These are phyloP conservation scores for Ifrita kowaldi DNA, from an alignment of 2,113 vertebrate genomes.

Conservation along the genomic window DNA sequence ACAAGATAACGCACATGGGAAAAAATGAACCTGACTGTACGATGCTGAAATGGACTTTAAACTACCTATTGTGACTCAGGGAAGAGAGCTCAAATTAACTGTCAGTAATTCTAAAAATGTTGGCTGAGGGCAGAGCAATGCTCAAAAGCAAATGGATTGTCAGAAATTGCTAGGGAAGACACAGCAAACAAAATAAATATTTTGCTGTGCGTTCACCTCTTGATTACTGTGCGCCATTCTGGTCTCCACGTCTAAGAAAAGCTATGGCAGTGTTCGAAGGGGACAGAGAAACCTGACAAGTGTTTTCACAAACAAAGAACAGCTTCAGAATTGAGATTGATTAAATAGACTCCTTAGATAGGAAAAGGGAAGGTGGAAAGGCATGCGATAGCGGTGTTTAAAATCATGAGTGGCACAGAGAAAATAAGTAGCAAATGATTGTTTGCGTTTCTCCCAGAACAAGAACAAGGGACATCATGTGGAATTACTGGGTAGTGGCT, in stretches of 20 bases:
- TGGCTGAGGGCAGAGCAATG: not conserved
- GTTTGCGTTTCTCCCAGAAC: not conserved
- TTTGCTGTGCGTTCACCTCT: constrained; percentile 17
- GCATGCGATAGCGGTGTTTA: not conserved
- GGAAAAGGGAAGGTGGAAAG: not conserved
- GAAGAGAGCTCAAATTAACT: not conserved
- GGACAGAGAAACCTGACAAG: not conserved
- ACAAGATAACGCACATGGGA: not conserved
- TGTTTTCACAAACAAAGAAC: not conserved
- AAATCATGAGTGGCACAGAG: constrained; percentile 38
- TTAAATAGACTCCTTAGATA: not conserved
- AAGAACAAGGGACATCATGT: not conserved
- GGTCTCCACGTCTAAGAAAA: not conserved
- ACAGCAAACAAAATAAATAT: constrained; percentile 11
- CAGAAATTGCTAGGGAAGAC: constrained; percentile 20
- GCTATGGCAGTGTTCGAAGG: not conserved
- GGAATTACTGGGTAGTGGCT: not conserved
- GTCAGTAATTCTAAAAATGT: constrained; percentile 16
- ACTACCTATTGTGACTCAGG: not conserved
- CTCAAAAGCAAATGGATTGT: not conserved
- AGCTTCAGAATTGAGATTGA: constrained; percentile 41
- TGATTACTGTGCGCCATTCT: not conserved
- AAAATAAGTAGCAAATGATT: constrained; percentile 53
- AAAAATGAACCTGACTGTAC: not conserved
- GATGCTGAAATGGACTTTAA: not conserved